Evolutionary conservation across 2,888 invertebrate species (phyloP).

Genomic region (Hypomecis punctinalis): DNA sequence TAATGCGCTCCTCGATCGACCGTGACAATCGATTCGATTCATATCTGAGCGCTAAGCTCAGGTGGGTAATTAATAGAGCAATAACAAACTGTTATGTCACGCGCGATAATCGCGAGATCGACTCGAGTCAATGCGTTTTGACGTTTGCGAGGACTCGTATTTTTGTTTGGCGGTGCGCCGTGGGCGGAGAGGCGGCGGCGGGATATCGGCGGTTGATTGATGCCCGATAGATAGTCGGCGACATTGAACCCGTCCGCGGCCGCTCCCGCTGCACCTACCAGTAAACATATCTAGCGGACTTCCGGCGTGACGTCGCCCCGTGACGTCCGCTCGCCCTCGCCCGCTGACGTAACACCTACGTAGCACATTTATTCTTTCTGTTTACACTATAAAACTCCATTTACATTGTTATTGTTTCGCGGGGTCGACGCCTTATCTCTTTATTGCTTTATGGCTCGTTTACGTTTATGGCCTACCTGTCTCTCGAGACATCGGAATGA

Average conservation of each 20-base stretch:
- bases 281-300: constrained; percentile 80
- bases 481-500: constrained; percentile 43
- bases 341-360: constrained; percentile 71
- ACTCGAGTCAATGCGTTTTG: constrained; percentile 43
- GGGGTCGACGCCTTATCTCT: constrained; percentile 79
- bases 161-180: constrained; percentile 26
- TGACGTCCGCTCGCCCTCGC: constrained; percentile 59
- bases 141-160: constrained; percentile 30
- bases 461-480: constrained; percentile 60
- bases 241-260: constrained; percentile 79
- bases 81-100: constrained; percentile 58
- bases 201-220: constrained; percentile 70
- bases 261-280: constrained; percentile 54
- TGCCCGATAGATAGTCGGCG: constrained; percentile 80
- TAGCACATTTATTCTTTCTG: constrained; percentile 77
- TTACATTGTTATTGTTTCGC: constrained; percentile 78
- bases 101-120: constrained; percentile 51
- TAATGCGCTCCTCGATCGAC: constrained; percentile 63
- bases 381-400: constrained; percentile 82
- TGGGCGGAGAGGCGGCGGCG: constrained; percentile 39
- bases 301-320: constrained; percentile 79
- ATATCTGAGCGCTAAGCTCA: constrained; percentile 59
- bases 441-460: constrained; percentile 73
- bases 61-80: constrained; percentile 59
- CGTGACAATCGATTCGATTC: constrained; percentile 66